Conservation (phyloP, 2,888 invertebrate species). For the Uropetala carovei region DNA sequence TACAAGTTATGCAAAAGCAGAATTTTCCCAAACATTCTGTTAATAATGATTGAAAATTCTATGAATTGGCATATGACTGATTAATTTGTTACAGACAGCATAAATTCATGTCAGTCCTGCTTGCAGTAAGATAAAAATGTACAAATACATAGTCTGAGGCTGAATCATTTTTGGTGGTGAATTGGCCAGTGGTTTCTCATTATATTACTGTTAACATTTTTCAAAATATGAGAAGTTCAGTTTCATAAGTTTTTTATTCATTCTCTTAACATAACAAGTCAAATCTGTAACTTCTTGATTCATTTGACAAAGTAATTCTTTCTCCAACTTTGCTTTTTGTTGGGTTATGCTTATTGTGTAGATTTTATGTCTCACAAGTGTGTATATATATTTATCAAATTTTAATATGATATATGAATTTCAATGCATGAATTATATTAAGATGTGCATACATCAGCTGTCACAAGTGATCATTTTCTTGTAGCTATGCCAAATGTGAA, state of each 20-base stretch:
- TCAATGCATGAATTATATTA: slow-evolving; percentile 60
- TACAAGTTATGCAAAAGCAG: no score
- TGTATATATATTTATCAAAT: slow-evolving; percentile 48
- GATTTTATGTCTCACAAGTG: slow-evolving; percentile 20
- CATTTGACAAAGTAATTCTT: slow-evolving; percentile 37
- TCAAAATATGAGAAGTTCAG: background rate
- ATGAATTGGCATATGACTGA: no score
- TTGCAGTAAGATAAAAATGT: no score
- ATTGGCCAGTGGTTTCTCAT: background rate
- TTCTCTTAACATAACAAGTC: background rate
- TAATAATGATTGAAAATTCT: no score
- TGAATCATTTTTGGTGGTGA: background rate
- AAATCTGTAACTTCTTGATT: background rate
- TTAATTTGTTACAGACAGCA: no score
- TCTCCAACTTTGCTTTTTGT: slow-evolving; percentile 34
- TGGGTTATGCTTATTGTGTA: slow-evolving; percentile 30
- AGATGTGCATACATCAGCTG: slow-evolving; percentile 58
- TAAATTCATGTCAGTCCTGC: no score
- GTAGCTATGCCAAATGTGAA: slow-evolving; percentile 69
- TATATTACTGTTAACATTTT: background rate
- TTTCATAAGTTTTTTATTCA: background rate
- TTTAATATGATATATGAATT: slow-evolving; percentile 3
- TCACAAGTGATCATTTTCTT: slow-evolving; percentile 68
- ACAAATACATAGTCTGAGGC: no score
- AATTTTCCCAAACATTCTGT: no score